Percentiles rank a stretch among this genome's conserved stretches.
phyloP scores from a whole-genome alignment of 2,113 vertebrate species.

The Tenrec ecaudatus region DNA sequence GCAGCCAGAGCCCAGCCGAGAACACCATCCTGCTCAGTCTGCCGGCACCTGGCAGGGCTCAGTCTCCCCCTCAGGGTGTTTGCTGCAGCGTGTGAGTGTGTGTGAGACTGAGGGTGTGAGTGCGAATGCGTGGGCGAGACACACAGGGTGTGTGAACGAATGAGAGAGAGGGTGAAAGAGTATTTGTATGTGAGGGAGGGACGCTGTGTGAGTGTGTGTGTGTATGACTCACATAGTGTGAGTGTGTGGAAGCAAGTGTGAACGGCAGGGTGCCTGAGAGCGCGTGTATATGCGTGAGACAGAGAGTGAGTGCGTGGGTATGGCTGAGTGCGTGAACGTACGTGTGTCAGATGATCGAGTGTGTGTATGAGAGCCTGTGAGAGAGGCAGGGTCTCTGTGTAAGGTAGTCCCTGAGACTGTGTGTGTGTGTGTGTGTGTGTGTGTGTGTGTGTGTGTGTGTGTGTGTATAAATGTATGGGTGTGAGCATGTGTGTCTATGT shows the following conservation, averaged over 20 bases:
- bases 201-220: neutral
- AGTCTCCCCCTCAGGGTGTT: neutral
- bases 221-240: neutral
- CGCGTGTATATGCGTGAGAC: neutral
- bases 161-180: neutral
- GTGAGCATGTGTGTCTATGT: too few relatives aligned
- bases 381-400: too few relatives aligned
- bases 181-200: neutral
- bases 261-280: neutral
- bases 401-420: too few relatives aligned
- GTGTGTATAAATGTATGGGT: too few relatives aligned
- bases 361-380: too few relatives aligned
- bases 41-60: neutral
- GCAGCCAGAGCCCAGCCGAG: neutral
- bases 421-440: too few relatives aligned
- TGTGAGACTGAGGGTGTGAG: too few relatives aligned
- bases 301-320: neutral
- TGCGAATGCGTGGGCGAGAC: too few relatives aligned
- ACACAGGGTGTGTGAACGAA: neutral
- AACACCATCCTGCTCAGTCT: neutral
- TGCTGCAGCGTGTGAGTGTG: fast-evolving
- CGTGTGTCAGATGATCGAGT: too few relatives aligned
- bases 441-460: too few relatives aligned
- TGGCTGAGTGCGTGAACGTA: neutral
- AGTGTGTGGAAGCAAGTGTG: neutral